Evolutionary conservation across 2,797 vertebrate genomes (phyloP).

Genomic region (Tragopan temminckii): DNA sequence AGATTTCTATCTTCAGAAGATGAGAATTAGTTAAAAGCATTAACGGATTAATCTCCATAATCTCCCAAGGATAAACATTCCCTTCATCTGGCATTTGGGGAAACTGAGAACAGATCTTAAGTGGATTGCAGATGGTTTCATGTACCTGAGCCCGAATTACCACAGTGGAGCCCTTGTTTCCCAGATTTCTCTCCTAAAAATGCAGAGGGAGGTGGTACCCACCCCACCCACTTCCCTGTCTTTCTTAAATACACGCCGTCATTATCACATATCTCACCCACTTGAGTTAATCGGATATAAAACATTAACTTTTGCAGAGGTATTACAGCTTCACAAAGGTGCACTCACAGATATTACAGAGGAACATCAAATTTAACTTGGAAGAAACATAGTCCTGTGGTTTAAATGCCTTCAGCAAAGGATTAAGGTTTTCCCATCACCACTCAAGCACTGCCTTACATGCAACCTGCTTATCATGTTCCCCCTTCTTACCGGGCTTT

Average conservation of each 20-base stretch:
- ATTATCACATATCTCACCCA: slow-evolving; percentile 43
- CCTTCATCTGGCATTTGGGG: neutral
- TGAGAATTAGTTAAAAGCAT: neutral
- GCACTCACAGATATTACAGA: slow-evolving; percentile 36
- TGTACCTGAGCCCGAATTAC: neutral
- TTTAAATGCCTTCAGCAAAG: slow-evolving; percentile 32
- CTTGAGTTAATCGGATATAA: slow-evolving; percentile 61
- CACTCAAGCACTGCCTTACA: neutral
- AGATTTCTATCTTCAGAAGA: neutral
- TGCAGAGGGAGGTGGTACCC: neutral
- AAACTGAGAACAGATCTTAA: neutral
- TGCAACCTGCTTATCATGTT: neutral
- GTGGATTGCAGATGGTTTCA: neutral
- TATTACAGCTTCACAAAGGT: slow-evolving; percentile 44
- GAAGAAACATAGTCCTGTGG: slow-evolving; percentile 24
- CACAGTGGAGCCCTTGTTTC: neutral
- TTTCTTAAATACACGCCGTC: slow-evolving; percentile 45
- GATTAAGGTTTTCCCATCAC: slow-evolving; percentile 51
- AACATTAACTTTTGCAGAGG: slow-evolving; percentile 53
- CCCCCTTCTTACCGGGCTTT: neutral
- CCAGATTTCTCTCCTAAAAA: neutral
- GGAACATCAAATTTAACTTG: slow-evolving; percentile 55
- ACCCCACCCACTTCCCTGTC: slow-evolving; percentile 26
- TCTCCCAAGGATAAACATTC: slow-evolving; percentile 2
- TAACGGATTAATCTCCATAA: neutral